Base-by-base conservation (phyloP, 2,888 invertebrate genomes). In the Tetropium fuscum region DNA sequence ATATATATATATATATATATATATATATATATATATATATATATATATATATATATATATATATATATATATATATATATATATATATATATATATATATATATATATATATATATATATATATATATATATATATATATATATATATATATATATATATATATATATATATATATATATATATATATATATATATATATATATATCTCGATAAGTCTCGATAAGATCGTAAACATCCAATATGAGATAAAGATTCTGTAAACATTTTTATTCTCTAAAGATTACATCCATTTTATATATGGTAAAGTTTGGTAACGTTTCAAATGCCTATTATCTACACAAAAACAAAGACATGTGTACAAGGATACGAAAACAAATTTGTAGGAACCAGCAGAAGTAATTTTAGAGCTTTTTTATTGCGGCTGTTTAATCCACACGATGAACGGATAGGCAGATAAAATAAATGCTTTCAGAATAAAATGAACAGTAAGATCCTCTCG, bases 401-500 rank as follows among this genome's bases (percentile, higher is more conserved):
- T 51, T 51, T 51, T 51, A 51, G 38, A 19, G 51, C 51, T 40
- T 51, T 51, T 51, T 51, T 51, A 51, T 38, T 51, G 27, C 6
- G 40, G 51, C 27, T 51, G 40, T 40, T 51, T 51, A 51, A 51
- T 40, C 51, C 51, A 40, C 15, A 51, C 40, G 40, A 51, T 51
- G 34, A 51, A 38, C 25, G 51, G 40, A 51, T 38, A 27, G 51
- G 13, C 49, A 38, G 15, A 51, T 51, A 40, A 38, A 51, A 27
- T 38, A 38, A 51, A 40, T 40, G 40, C 11, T 25, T 49, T 49
- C 38, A 40, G 40, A 51, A 40, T 40, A 51, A 40, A 25, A 18
- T 8, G 27, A 10, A 48, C 25, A 48, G 53, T 49, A 40, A 53
- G 53, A 48, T 44, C 43, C 60, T 61, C 60, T 61, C 38, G 44